Base-by-base conservation (phyloP, 2,797 vertebrate genomes). In the Pelobates cultripes region DNA sequence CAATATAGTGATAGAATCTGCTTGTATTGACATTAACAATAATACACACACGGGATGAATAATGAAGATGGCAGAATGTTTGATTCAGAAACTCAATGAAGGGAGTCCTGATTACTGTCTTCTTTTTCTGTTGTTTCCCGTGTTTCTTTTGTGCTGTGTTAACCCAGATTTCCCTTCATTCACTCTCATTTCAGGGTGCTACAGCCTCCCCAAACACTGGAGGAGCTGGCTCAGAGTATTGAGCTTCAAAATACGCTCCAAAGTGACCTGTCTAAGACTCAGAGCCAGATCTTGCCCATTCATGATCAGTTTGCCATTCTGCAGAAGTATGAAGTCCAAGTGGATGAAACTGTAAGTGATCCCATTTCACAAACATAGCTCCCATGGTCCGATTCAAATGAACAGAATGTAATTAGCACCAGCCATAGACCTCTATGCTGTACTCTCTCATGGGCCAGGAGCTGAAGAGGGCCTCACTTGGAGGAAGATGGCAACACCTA, bases 221-320 rank as follows among this genome's bases (percentile, higher is more conserved):
- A 88, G 78, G 93, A 94, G 66, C 86, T 95, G 8, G 90, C 90
- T 10, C 86, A 89, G 60, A 94, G 93, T 84, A 77, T 95, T 70
- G 90, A 93, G 47, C 93, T 95, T 53, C 86, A 95, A 78, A 91
- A 94, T 12, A 91, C 89, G 2, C 90, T 97, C 40, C 93, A 95
- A 83, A 85, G 86, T 0, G 90, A 94, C 71, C 82, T 94, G 85
- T 87, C 89, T 44, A 90, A 85, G 77, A 90, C 87, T 0, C 94
- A 96, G 86, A 86, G 87, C 80, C 94, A 90, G 89, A 94, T 94
- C 85, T 87, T 89, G 9, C 92, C 94, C 79, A 93, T 95, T 79
- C 93, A 94, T 0, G 95, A 96, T 67, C 95, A 97, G 87, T 97
- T 97, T 86, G 84, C 93, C 85, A 94, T 97, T 76, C 91, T 97